Conservation (phyloP, 2,113 vertebrate species). For the Leptosomus discolor region DNA sequence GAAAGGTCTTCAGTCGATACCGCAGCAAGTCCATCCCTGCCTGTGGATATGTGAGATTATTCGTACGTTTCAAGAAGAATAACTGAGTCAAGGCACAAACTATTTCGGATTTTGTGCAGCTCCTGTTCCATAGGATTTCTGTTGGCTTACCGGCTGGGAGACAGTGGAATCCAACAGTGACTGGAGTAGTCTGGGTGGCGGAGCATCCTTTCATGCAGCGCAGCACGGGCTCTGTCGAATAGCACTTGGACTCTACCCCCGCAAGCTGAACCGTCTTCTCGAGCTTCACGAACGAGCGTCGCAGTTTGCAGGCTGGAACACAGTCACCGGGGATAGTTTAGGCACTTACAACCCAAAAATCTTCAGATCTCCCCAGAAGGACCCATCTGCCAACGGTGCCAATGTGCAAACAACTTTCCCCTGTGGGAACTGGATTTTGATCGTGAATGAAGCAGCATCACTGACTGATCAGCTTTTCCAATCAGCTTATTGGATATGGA, state of each 20-base stretch:
- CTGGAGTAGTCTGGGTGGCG: slow-evolving; percentile 39
- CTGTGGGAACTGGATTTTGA: background rate
- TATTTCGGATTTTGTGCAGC: background rate
- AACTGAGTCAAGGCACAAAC: background rate
- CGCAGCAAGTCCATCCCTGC: background rate
- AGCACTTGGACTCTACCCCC: background rate
- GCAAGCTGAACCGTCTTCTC: background rate
- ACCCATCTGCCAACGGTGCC: background rate
- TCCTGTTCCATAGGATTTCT: background rate
- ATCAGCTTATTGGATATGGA: background rate
- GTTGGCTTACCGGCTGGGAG: slow-evolving; percentile 66
- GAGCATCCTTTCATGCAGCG: slow-evolving; percentile 60
- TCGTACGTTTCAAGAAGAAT: background rate
- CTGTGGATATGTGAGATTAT: background rate
- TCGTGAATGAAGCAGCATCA: background rate
- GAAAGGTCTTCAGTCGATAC: background rate
- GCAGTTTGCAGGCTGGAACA: slow-evolving; percentile 58
- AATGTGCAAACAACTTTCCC: background rate
- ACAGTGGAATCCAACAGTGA: slow-evolving; percentile 77
- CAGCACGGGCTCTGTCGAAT: slow-evolving; percentile 26
- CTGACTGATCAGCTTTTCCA: background rate
- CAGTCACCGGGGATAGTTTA: background rate
- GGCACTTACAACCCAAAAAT: rapidly evolving
- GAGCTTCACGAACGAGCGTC: slow-evolving; percentile 25
- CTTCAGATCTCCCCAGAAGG: background rate